Evolutionary conservation across 2,113 vertebrate genomes (phyloP).

Genomic region (Gnathonemus echidnorhynchus): DNA sequence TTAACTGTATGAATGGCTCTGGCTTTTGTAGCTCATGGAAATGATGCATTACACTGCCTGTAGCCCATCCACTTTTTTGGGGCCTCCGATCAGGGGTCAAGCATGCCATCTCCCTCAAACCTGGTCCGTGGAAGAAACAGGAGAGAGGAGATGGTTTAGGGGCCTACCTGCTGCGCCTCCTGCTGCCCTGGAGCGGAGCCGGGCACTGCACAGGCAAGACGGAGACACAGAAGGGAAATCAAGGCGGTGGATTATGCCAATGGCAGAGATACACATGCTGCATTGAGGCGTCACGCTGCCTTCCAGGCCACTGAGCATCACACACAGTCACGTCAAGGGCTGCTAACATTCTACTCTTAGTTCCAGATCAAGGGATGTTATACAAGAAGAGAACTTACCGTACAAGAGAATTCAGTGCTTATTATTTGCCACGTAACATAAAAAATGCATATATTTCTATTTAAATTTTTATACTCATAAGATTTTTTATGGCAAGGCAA

Average conservation of each 20-base stretch:
- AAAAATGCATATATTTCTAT: background rate
- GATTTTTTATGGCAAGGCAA: background rate
- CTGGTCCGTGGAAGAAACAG: background rate
- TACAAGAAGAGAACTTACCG: background rate
- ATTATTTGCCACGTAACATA: background rate
- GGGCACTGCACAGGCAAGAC: conserved; percentile 43
- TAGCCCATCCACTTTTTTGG: background rate
- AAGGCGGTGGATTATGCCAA: background rate
- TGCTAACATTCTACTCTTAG: background rate
- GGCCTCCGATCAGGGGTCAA: background rate
- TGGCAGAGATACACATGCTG: background rate
- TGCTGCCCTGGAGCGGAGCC: conserved; percentile 67
- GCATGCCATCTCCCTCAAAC: background rate
- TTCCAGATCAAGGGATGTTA: background rate
- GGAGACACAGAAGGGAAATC: background rate
- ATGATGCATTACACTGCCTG: background rate
- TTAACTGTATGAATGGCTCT: background rate
- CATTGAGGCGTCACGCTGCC: background rate
- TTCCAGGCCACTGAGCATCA: background rate
- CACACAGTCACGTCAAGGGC: background rate
- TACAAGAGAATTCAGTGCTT: background rate
- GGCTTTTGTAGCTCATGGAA: background rate
- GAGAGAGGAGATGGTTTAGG: background rate
- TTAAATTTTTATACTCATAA: background rate
- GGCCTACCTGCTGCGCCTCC: conserved; percentile 68